Evolutionary conservation across 2,113 vertebrate genomes (phyloP).

Genomic region (Oreocharis arfaki): DNA sequence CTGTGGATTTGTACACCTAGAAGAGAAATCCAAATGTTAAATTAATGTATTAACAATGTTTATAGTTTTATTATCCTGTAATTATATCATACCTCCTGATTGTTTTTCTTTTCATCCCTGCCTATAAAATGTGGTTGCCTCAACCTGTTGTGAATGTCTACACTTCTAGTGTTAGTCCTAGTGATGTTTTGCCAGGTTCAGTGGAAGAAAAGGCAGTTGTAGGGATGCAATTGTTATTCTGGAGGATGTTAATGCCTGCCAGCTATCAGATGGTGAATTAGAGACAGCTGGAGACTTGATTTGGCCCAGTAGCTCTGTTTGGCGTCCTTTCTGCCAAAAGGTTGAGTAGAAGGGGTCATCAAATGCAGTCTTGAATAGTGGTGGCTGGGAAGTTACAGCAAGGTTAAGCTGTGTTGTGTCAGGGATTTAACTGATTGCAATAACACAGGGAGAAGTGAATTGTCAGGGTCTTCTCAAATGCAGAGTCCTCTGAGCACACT

Average conservation of each 20-base stretch:
- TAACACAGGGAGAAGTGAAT: neutral
- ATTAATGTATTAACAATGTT: slow-evolving; percentile 69
- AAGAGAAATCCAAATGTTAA: slow-evolving; percentile 58
- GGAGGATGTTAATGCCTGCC: neutral
- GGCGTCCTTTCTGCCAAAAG: neutral
- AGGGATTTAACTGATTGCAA: neutral
- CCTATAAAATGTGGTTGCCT: slow-evolving; percentile 61
- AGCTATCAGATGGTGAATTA: neutral
- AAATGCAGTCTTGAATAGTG: neutral
- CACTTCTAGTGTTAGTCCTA: slow-evolving; percentile 35
- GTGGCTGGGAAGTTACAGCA: neutral
- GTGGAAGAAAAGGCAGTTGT: slow-evolving; percentile 29
- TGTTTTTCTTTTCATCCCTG: slow-evolving; percentile 68
- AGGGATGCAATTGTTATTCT: neutral
- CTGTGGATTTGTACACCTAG: neutral
- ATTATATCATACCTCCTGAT: slow-evolving; percentile 67
- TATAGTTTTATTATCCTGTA: slow-evolving; percentile 73
- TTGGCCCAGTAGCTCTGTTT: neutral
- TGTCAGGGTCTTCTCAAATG: neutral
- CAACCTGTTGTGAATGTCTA: slow-evolving; percentile 67
- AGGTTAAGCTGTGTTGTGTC: neutral
- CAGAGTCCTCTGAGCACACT: neutral
- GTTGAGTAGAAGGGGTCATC: neutral
- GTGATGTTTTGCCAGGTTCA: slow-evolving; percentile 62
- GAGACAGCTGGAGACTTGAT: neutral